phyloP scores from a whole-genome alignment of 2,888 invertebrate genomes.

The Drosophila conformis region DNA sequence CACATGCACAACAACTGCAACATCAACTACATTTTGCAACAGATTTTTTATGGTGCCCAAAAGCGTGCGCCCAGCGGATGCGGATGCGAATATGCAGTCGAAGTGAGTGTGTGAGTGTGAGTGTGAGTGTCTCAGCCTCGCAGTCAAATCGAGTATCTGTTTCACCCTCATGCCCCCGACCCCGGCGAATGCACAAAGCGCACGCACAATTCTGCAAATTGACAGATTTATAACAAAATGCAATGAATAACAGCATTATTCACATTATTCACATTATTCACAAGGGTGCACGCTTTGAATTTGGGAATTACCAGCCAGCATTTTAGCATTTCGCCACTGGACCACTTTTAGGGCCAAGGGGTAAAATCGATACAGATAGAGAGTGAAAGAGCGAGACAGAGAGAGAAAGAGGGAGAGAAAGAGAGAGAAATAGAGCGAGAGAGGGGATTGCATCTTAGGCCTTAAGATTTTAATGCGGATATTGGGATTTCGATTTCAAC shows the following conservation, averaged over 20 bases:
- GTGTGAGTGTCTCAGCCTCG: constrained; percentile 5
- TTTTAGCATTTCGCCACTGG: neutral
- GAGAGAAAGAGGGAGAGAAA: neutral
- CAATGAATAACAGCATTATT: constrained; percentile 74
- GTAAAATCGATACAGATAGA: constrained; percentile 37
- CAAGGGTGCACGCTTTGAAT: constrained; percentile 27
- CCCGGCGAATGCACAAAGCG: constrained; percentile 55
- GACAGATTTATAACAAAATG: constrained; percentile 81
- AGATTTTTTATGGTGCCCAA: constrained; percentile 69
- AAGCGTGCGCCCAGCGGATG: constrained; percentile 51
- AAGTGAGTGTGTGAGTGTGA: neutral
- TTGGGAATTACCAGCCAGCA: constrained; percentile 11
- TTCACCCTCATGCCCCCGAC: constrained; percentile 29
- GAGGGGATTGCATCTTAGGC: constrained; percentile 53
- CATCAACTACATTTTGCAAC: constrained; percentile 47
- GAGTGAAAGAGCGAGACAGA: no score
- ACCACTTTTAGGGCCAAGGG: neutral
- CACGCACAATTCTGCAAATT: constrained; percentile 79
- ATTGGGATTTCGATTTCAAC: constrained; percentile 67
- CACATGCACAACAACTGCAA: constrained; percentile 20
- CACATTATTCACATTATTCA: constrained; percentile 59
- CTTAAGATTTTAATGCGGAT: constrained; percentile 47
- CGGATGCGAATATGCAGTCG: constrained; percentile 22
- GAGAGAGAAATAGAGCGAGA: neutral
- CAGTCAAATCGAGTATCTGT: constrained; percentile 18